Percentiles rank a stretch among this genome's conserved stretches.
Evolutionary conservation across 2,797 vertebrate species (phyloP).

Genomic region (Catharus ustulatus): DNA sequence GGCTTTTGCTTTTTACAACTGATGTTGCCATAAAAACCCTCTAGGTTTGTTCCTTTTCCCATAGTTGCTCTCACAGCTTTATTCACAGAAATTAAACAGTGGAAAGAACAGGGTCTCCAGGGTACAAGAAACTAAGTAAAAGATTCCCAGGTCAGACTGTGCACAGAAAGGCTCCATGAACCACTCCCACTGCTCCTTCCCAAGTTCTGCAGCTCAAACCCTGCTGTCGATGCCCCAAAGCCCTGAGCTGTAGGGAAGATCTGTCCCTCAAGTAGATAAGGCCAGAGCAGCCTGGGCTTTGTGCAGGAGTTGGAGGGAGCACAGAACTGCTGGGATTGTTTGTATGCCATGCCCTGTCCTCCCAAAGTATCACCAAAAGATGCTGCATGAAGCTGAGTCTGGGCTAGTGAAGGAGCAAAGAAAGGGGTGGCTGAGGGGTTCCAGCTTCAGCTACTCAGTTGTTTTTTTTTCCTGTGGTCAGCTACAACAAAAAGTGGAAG

Average conservation of each 20-base stretch:
- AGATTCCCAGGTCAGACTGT: neutral
- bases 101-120: neutral
- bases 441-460: neutral
- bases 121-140: neutral
- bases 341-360: neutral
- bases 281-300: neutral
- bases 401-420: neutral
- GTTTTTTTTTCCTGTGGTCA: neutral
- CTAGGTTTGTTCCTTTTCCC: neutral
- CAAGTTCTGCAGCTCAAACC: neutral
- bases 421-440: neutral
- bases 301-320: neutral
- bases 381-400: neutral
- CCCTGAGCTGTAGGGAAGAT: accelerated
- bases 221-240: neutral
- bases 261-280: neutral
- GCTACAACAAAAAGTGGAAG: neutral
- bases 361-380: neutral
- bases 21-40: neutral
- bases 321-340: neutral
- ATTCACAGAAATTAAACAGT: neutral
- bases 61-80: neutral
- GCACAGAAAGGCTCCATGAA: neutral
- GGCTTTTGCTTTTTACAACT: neutral
- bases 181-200: neutral